Percentiles rank a stretch among this genome's conserved stretches.
phyloP scores from a whole-genome alignment of 2,797 vertebrate species.

The Sebastes melanostomus region DNA sequence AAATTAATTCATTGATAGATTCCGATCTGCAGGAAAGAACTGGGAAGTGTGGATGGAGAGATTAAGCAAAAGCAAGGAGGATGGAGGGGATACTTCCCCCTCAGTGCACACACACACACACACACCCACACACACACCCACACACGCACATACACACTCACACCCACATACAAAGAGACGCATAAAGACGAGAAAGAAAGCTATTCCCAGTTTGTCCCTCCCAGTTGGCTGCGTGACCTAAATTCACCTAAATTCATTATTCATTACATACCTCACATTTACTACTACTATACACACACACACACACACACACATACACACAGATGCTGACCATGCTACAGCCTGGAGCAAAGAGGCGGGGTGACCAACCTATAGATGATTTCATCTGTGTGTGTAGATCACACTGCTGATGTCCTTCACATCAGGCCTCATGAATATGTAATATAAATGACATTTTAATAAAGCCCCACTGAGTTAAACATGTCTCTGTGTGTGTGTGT shows the following conservation, averaged over 20 bases:
- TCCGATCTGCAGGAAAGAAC: slow-evolving; percentile 59
- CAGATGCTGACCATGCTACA: not conserved
- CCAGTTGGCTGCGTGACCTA: slow-evolving; percentile 47
- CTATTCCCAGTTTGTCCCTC: slow-evolving; percentile 19
- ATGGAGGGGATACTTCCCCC: not conserved
- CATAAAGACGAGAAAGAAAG: not conserved
- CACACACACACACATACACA: not conserved
- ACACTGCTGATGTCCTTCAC: slow-evolving; percentile 51
- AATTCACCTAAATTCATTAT: slow-evolving; percentile 70
- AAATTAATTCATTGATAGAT: slow-evolving; percentile 77
- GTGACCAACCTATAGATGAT: slow-evolving; percentile 14
- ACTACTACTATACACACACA: slow-evolving; percentile 6
- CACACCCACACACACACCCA: not conserved
- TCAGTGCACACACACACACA: not conserved
- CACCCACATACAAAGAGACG: not conserved
- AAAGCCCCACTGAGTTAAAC: slow-evolving; percentile 38
- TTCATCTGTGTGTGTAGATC: slow-evolving; percentile 28
- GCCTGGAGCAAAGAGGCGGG: slow-evolving; percentile 4
- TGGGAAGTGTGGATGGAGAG: slow-evolving; percentile 60
- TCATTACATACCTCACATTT: slow-evolving; percentile 48
- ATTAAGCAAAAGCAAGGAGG: slow-evolving; percentile 43
- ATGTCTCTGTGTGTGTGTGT: not conserved
- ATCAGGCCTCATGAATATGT: slow-evolving; percentile 68
- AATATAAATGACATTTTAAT: slow-evolving; percentile 60
- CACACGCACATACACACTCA: not conserved